phyloP scores from a whole-genome alignment of 23 tunicate species.

The Trididemnum miniatum region DNA sequence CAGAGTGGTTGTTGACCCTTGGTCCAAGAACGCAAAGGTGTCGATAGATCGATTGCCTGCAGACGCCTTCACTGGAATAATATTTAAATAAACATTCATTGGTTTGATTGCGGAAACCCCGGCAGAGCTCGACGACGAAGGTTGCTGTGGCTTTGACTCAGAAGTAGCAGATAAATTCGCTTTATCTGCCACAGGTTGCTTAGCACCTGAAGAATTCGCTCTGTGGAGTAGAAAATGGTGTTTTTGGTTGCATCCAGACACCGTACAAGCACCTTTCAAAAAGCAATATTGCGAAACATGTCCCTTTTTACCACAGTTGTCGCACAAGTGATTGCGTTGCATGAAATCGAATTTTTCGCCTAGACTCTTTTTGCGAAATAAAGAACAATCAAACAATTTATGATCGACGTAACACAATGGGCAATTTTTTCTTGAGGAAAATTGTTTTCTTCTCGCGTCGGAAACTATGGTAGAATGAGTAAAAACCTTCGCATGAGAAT shows the following conservation, averaged over 20 bases:
- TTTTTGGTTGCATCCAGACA: background rate
- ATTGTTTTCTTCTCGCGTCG: background rate
- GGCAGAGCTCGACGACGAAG: too few relatives aligned
- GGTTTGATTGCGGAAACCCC: background rate
- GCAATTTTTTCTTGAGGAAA: too few relatives aligned
- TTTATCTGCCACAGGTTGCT: background rate
- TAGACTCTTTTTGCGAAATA: background rate
- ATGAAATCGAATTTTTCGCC: background rate
- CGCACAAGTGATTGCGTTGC: background rate
- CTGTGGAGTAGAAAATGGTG: constrained; percentile 2
- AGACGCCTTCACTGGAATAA: constrained; percentile 22
- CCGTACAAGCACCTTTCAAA: background rate
- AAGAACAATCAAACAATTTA: too few relatives aligned
- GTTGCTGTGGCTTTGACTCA: too few relatives aligned
- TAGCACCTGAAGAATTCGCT: background rate
- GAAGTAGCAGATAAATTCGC: too few relatives aligned
- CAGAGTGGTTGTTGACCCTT: constrained; percentile 26
- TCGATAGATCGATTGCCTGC: background rate
- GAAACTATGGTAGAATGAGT: background rate
- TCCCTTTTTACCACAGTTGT: background rate
- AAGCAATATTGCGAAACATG: background rate
- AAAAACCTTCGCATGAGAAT: background rate
- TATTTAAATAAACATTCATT: constrained; percentile 14
- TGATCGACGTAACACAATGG: too few relatives aligned
- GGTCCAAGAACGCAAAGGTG: constrained; percentile 40